Percentiles rank a stretch among this genome's conserved stretches.
Conservation (phyloP, 2,113 vertebrate species). For the Pachyramphus minor region DNA sequence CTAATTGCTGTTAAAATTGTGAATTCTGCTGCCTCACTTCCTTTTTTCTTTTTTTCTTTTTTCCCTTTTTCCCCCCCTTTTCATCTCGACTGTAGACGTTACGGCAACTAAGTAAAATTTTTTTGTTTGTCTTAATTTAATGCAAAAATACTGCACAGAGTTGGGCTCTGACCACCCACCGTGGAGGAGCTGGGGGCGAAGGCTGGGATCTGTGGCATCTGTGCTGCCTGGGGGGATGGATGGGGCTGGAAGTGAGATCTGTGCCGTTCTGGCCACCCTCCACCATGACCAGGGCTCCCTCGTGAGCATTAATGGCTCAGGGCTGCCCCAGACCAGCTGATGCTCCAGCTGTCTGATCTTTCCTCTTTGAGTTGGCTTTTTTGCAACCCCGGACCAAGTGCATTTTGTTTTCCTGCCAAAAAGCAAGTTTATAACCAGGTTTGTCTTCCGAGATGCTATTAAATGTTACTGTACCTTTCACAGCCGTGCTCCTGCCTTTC, state of each 20-base stretch:
- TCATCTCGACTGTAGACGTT: not conserved
- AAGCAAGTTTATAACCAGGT: slow-evolving; percentile 56
- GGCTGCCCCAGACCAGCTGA: slow-evolving; percentile 3
- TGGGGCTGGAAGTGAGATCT: not conserved
- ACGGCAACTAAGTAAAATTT: not conserved
- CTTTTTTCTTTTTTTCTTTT: not conserved
- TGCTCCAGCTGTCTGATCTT: not conserved
- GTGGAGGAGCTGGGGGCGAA: accelerated
- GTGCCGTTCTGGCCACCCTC: not conserved
- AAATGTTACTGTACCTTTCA: slow-evolving; percentile 67
- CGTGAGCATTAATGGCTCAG: not conserved
- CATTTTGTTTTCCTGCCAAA: slow-evolving; percentile 68
- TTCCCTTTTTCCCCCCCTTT: not conserved
- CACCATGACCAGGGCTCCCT: not conserved
- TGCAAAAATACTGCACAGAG: slow-evolving; percentile 47
- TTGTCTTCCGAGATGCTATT: slow-evolving; percentile 68
- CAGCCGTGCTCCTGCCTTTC: accelerated
- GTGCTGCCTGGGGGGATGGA: not conserved
- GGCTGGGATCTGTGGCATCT: not conserved
- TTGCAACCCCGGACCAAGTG: slow-evolving; percentile 61
- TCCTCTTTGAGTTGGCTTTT: slow-evolving; percentile 23
- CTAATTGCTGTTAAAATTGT: slow-evolving; percentile 15
- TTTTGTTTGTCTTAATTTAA: slow-evolving; percentile 17
- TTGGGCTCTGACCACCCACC: not conserved
- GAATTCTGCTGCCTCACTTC: slow-evolving; percentile 28